Percentiles rank a stretch among this genome's conserved stretches.
Conservation (phyloP, 2,113 vertebrate genomes). For the Bungarus multicinctus region DNA sequence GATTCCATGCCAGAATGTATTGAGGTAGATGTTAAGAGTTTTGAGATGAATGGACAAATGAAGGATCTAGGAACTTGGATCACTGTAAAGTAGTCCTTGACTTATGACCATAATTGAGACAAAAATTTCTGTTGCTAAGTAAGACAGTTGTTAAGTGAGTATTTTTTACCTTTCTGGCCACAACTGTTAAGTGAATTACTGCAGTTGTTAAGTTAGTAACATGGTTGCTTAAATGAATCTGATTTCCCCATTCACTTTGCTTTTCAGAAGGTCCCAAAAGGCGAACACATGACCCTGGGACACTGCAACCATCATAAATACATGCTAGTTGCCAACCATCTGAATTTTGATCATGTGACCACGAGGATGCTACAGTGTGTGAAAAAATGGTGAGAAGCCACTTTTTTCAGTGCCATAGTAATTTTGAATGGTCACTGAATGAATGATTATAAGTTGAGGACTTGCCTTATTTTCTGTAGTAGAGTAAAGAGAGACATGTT, state of each 20-base stretch:
- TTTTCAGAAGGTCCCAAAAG: not conserved
- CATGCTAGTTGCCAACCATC: not conserved
- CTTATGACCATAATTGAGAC: not conserved
- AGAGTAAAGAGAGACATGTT: not conserved
- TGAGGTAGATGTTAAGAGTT: not conserved
- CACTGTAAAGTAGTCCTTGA: not conserved
- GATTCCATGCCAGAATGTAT: not conserved
- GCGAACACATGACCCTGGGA: too few relatives aligned
- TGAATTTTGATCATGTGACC: not conserved
- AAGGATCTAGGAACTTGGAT: not conserved
- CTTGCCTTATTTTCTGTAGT: not conserved
- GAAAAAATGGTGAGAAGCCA: not conserved
- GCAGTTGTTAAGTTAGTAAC: too few relatives aligned
- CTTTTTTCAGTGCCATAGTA: not conserved
- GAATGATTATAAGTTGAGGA: not conserved
- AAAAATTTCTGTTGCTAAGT: not conserved
- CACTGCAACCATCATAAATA: not conserved
- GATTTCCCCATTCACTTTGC: not conserved
- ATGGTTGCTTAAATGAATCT: not conserved
- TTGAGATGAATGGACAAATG: not conserved
- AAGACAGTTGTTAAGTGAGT: not conserved
- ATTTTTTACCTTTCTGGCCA: too few relatives aligned
- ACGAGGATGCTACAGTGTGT: not conserved
- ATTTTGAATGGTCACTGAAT: not conserved
- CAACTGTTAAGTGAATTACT: too few relatives aligned